phyloP scores from a whole-genome alignment of 2,888 invertebrate species.

The Caenorhabditis sinica region DNA sequence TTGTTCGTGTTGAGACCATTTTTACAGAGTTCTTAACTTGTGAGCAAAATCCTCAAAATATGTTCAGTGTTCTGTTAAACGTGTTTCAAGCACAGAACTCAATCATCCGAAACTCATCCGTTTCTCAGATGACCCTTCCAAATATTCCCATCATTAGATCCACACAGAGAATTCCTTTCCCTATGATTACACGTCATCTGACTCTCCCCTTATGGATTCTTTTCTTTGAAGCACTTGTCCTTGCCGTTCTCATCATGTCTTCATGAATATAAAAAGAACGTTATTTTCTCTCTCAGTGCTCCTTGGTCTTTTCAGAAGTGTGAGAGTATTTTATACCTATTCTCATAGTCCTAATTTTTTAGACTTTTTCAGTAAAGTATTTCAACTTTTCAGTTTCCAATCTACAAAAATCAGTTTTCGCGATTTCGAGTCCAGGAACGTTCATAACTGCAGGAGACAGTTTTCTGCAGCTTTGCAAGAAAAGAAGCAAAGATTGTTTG shows the following conservation, averaged over 20 bases:
- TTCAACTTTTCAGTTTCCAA: neutral
- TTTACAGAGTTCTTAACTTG: too few species aligned
- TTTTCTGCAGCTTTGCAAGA: neutral
- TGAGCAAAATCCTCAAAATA: too few species aligned
- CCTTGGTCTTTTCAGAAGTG: conserved; percentile 8
- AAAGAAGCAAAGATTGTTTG: conserved; percentile 14
- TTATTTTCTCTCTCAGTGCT: conserved; percentile 3
- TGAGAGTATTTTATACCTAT: neutral
- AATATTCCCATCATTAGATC: too few species aligned
- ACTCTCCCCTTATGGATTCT: neutral
- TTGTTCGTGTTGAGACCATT: too few species aligned
- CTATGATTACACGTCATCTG: neutral
- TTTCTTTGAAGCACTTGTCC: neutral
- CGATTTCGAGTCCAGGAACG: too few species aligned
- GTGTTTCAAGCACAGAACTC: too few species aligned
- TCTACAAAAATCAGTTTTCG: neutral
- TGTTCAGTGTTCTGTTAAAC: too few species aligned
- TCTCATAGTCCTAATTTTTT: neutral
- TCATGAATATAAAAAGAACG: conserved; percentile 38
- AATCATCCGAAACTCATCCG: too few species aligned
- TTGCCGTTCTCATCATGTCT: conserved; percentile 30
- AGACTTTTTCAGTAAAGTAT: neutral
- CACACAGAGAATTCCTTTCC: neutral
- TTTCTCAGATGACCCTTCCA: too few species aligned
- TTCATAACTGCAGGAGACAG: neutral